A percentile compares a stretch with the other conserved stretches of the same genome.
Evolutionary conservation across 2,113 vertebrate species (phyloP).

Genomic region (Cyanoliseus patagonus): DNA sequence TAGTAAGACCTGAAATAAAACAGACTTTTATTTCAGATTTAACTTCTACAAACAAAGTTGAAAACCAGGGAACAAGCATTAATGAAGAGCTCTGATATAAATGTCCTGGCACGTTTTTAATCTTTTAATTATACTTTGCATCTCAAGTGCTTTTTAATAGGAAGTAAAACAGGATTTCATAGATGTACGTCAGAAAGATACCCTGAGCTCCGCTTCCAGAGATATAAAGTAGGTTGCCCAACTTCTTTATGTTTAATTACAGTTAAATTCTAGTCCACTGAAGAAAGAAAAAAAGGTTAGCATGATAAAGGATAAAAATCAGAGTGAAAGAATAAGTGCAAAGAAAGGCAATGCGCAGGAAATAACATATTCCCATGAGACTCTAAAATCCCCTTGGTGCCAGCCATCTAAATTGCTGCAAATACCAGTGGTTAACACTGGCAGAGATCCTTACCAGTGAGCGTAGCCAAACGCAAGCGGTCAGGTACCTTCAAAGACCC

Average conservation of each 20-base stretch:
- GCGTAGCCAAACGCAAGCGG: background rate
- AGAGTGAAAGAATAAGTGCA: background rate
- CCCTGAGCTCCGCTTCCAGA: background rate
- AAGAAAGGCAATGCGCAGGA: background rate
- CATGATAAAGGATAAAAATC: background rate
- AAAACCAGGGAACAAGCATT: background rate
- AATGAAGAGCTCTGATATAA: background rate
- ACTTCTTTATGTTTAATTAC: background rate
- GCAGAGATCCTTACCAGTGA: background rate
- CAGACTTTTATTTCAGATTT: background rate
- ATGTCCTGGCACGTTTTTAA: background rate
- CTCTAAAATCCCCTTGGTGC: background rate
- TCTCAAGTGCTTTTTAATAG: background rate
- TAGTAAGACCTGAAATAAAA: background rate
- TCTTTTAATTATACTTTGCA: conserved; percentile 1
- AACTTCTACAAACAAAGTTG: background rate
- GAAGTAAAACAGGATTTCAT: background rate
- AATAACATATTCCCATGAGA: background rate
- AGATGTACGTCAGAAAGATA: background rate
- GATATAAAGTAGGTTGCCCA: background rate
- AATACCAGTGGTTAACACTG: background rate
- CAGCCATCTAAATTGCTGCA: background rate
- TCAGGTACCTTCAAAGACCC: background rate
- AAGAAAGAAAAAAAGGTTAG: background rate
- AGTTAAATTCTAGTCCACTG: background rate